These are phyloP conservation scores for Urocitellus parryii DNA, from an alignment of 2,113 vertebrate genomes.

Conservation along the genomic window DNA sequence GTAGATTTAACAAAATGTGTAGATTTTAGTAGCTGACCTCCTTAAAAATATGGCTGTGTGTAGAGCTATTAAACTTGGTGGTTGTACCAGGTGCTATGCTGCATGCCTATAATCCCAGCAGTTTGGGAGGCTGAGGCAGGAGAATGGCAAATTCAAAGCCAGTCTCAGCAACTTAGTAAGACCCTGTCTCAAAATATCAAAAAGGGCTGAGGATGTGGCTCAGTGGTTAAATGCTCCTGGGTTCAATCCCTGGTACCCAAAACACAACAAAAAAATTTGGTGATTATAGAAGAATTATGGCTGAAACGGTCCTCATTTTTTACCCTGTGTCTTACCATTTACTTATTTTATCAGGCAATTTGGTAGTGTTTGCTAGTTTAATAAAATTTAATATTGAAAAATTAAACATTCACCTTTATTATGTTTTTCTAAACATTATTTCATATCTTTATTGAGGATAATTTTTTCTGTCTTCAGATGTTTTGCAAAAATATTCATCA, in stretches of 20 bases:
- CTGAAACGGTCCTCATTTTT: not conserved
- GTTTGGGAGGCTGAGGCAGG: too few species aligned
- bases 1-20: slow-evolving; percentile 7
- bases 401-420: slow-evolving; percentile 37
- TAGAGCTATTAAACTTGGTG: slow-evolving; percentile 33
- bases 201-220: too few species aligned
- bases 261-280: not conserved
- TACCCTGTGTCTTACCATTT: not conserved
- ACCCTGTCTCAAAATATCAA: too few species aligned
- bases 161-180: too few species aligned
- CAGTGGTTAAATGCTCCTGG: too few species aligned
- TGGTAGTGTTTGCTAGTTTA: slow-evolving; percentile 55
- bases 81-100: too few species aligned
- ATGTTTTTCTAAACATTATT: slow-evolving; percentile 4
- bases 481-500: slow-evolving; percentile 58
- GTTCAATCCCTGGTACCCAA: too few species aligned
- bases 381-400: slow-evolving; percentile 35
- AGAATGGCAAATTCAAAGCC: too few species aligned
- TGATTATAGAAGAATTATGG: slow-evolving; percentile 43
- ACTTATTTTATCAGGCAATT: slow-evolving; percentile 35
- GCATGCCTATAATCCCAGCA: too few species aligned
- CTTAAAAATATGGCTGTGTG: slow-evolving; percentile 16
- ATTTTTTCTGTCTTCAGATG: slow-evolving; percentile 16
- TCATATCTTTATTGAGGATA: slow-evolving; percentile 32
- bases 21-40: not conserved